A percentile compares a stretch with the other conserved stretches of the same genome.
phyloP scores from a whole-genome alignment of 2,113 vertebrate genomes.

The Brachyhypopomus gauderio region DNA sequence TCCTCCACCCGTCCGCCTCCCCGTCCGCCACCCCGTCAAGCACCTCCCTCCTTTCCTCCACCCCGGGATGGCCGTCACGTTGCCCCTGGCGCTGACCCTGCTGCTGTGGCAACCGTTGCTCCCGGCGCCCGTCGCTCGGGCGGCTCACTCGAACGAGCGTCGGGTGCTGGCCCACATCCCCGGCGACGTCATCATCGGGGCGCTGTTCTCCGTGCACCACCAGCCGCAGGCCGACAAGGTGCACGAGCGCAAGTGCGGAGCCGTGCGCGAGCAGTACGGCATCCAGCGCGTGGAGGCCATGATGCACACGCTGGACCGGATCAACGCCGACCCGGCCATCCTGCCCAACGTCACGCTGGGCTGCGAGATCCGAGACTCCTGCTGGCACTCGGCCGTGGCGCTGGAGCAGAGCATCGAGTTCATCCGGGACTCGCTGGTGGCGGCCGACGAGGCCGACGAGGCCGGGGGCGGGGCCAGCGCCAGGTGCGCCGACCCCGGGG shows the following conservation, averaged over 20 bases:
- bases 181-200: constrained; percentile 96
- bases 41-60: not conserved
- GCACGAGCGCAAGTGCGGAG: constrained; percentile 95
- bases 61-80: constrained; percentile 81
- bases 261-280: constrained; percentile 95
- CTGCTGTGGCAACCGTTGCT: constrained; percentile 72
- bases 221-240: constrained; percentile 97
- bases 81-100: constrained; percentile 78
- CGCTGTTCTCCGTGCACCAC: constrained; percentile 96
- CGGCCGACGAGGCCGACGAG: constrained; percentile 89
- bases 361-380: constrained; percentile 97
- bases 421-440: constrained; percentile 94
- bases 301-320: constrained; percentile 93
- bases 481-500: constrained; percentile 83
- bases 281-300: constrained; percentile 98
- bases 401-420: constrained; percentile 99
- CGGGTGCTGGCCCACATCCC: constrained; percentile 92
- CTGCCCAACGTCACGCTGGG: constrained; percentile 93
- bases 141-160: constrained; percentile 86
- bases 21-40: too few species aligned
- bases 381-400: constrained; percentile 96
- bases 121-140: constrained; percentile 70
- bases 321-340: constrained; percentile 87
- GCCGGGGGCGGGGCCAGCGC: constrained; percentile 57
- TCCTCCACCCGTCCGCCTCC: too few species aligned